Base-by-base conservation (phyloP, 64 coral and sea anemone species). In the Cladopsammia gracilis region DNA sequence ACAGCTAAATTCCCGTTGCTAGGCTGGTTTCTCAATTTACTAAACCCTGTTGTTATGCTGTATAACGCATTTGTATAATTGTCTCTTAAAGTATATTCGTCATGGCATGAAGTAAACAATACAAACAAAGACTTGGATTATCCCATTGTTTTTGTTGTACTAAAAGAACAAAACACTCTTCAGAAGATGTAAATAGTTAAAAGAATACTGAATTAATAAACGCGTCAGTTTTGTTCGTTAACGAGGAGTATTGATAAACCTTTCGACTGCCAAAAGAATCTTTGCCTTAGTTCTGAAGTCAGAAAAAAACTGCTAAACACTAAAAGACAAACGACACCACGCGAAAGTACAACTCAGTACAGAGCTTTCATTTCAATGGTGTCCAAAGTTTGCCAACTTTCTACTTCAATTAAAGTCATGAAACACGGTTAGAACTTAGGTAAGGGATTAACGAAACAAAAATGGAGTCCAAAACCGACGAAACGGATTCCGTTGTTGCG, bases 61-160 rank as follows among this genome's bases (percentile, higher is more conserved):
- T 15, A 84, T 49, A 84, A n/a, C 20, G 50, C 50, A 16, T n/a
- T 44, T 9, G 54, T 16, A 45, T 56, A 62, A 80, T 48, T 65
- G 46, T 10, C 62, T 67, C 16, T 84, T 84, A 42, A 69, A 24
- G 23, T 25, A 69, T 25, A 49, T 75, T 75, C 47, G 9, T 8
- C 61, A 43, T 12, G 44, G 42, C 18, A 68, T 49, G 62, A 16
- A 48, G 44, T 51, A 48, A 68, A 84, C 80, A 67, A 10, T 20
- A 49, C 44, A 23, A 67, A 51, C 43, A 84, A 67, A 48, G 47
- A 84, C 16, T 7, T 47, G 80, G 80, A 84, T 84, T 84, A 84
- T 5, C 9, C 62, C 62, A 47, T 84, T 84, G 80, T 84, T 47
- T 68, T 67, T 67, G 10, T 13, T 84, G 62, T 48, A 82, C 58